A percentile compares a stretch with the other conserved stretches of the same genome.
phyloP scores from a whole-genome alignment of 2,797 vertebrate species.

The Bryconaethiops microstoma region DNA sequence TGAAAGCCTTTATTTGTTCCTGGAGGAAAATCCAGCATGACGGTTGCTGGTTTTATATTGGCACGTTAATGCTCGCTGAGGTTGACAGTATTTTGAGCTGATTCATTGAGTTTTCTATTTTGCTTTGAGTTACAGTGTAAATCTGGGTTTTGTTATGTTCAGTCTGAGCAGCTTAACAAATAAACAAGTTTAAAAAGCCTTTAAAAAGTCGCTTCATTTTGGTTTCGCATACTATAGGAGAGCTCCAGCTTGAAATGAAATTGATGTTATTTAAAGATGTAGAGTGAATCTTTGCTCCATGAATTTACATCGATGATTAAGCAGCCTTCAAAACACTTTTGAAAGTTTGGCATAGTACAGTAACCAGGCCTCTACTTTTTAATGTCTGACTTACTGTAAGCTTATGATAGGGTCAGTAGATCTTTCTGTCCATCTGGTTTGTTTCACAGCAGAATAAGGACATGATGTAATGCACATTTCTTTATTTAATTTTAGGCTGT shows the following conservation, averaged over 20 bases:
- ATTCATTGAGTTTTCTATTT: neutral
- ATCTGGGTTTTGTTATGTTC: neutral
- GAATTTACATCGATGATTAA: neutral
- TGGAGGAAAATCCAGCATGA: neutral
- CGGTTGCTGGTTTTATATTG: constrained; percentile 1
- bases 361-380: neutral
- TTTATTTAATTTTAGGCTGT: neutral
- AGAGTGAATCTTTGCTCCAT: neutral
- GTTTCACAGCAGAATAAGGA: neutral
- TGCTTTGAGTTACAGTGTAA: neutral
- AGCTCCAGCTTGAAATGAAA: neutral
- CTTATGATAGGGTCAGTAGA: neutral
- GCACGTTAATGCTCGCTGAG: neutral
- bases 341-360: neutral
- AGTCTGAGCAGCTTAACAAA: neutral
- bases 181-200: neutral
- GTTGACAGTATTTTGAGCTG: neutral
- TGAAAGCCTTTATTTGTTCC: constrained; percentile 8
- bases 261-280: neutral
- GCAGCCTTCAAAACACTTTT: neutral
- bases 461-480: neutral
- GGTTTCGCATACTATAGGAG: neutral
- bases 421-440: constrained; percentile 15
- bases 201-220: neutral
- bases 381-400: neutral